Conservation (phyloP, 2,113 vertebrate genomes). For the Ailuropoda melanoleuca region DNA sequence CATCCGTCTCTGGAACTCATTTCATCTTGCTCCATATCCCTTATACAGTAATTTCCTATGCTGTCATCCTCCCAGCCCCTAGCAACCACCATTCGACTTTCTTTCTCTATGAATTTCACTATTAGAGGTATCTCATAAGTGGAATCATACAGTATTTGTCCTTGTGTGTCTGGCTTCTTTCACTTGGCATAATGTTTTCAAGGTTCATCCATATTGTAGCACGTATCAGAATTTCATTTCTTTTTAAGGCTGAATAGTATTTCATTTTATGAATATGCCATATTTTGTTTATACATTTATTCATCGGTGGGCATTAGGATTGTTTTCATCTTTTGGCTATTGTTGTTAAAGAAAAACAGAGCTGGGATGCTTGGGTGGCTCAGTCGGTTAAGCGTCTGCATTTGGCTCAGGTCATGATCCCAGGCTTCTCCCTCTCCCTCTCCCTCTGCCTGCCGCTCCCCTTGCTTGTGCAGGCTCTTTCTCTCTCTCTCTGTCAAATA, state of each 20-base stretch:
- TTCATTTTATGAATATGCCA: neutral
- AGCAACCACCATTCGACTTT: neutral
- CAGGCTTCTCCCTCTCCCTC: too few species aligned
- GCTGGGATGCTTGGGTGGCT: too few species aligned
- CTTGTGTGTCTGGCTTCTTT: neutral
- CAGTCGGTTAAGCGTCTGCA: too few species aligned
- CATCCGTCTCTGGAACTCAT: neutral
- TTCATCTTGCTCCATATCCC: neutral
- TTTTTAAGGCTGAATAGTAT: conserved; percentile 26
- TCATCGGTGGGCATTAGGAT: neutral
- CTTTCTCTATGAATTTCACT: neutral
- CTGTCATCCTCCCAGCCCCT: neutral
- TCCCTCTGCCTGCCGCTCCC: too few species aligned
- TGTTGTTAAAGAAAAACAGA: neutral
- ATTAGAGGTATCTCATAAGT: neutral
- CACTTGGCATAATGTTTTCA: neutral
- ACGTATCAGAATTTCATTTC: neutral
- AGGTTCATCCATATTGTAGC: neutral
- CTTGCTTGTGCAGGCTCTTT: too few species aligned
- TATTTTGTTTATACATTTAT: neutral
- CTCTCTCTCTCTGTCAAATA: neutral
- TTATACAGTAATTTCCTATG: neutral
- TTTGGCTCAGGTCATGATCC: too few species aligned
- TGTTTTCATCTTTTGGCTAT: neutral
- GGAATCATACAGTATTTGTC: neutral